Evolutionary conservation across 2,888 invertebrate species (phyloP).

Genomic region (Troides oblongomaculatus): DNA sequence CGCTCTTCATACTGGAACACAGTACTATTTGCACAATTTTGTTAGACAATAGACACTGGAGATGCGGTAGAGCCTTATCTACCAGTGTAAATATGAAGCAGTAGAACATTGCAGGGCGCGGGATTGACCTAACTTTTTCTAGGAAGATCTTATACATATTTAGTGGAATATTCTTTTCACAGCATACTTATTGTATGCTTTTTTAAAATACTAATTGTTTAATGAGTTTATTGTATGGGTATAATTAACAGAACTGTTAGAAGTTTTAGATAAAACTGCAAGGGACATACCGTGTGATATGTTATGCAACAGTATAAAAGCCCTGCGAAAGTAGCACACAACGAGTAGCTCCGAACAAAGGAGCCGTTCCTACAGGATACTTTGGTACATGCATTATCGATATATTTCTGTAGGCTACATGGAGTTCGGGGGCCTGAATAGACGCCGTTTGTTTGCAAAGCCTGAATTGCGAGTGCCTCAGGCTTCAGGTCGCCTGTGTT

Average conservation of each 20-base stretch:
- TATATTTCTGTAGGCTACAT: constrained; percentile 43
- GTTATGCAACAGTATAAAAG: constrained; percentile 8
- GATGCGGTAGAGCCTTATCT: too few relatives aligned
- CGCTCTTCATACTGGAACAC: too few relatives aligned
- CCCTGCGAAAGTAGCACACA: constrained; percentile 36
- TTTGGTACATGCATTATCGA: constrained; percentile 50
- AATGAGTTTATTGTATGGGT: too few relatives aligned
- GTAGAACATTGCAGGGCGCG: too few relatives aligned
- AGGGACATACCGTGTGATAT: neutral
- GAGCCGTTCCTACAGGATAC: constrained; percentile 54
- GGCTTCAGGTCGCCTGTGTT: constrained; percentile 46
- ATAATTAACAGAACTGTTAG: neutral
- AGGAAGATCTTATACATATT: too few relatives aligned
- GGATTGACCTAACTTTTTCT: too few relatives aligned
- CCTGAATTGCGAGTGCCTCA: constrained; percentile 54
- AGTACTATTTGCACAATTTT: too few relatives aligned
- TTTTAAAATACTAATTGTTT: too few relatives aligned
- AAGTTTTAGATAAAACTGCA: neutral
- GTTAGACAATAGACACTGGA: too few relatives aligned
- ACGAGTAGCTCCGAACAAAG: constrained; percentile 53
- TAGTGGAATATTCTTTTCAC: too few relatives aligned
- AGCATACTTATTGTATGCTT: too few relatives aligned
- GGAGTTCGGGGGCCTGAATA: constrained; percentile 34
- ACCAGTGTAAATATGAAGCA: too few relatives aligned
- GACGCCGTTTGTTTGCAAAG: constrained; percentile 49